Evolutionary conservation across 1,140 invertebrate species (phyloP), one percentile per base, ranked within the genome.

Genomic region (Drosophila nikananu): DNA sequence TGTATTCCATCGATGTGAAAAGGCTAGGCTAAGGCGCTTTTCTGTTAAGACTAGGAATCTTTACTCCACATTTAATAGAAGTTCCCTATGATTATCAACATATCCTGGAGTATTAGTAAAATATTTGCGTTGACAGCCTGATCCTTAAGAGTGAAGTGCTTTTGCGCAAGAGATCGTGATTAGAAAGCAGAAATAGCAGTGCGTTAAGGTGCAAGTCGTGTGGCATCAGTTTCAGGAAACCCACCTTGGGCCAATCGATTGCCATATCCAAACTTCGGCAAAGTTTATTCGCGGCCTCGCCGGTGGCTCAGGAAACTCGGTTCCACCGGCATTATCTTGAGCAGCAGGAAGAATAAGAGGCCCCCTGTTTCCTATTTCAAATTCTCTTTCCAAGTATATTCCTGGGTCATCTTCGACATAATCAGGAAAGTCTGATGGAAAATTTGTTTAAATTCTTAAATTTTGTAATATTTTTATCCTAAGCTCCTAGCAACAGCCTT

Each of bases 231-330:
- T 41, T 55, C 17, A 35, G 19, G 44, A n/a, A 59, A 61, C 83
- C 64, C 79, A 87, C 83, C 83, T 83, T 27, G 37, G 25, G 57
- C 60, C 68, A 9, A 57, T 54, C 12, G 52, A 66, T 35, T 84
- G 62, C 87, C 81, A 91, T 21, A 89, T 83, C 89, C 89, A 91
- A 61, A 79, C 49, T 23, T 92, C 91, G 27, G 74, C 82, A 37
- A 92, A 92, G 63, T 91, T 82, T 30, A 79, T 64, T 44, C 91
- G 81, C 59, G 83, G 59, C 19, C 55, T 52, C 15, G 23, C 15
- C 13, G 30, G 15, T 32, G 52, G n/a, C n/a, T 42, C 21, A 13
- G 23, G 46, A 39, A 17, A 6, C 12, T 51, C 48, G 12, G 17
- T 2, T 6, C 21, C 19, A 32, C 2, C 12, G 15, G 30, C 15